phyloP scores from a whole-genome alignment of 2,113 vertebrate species.

The Piprites chloris region DNA sequence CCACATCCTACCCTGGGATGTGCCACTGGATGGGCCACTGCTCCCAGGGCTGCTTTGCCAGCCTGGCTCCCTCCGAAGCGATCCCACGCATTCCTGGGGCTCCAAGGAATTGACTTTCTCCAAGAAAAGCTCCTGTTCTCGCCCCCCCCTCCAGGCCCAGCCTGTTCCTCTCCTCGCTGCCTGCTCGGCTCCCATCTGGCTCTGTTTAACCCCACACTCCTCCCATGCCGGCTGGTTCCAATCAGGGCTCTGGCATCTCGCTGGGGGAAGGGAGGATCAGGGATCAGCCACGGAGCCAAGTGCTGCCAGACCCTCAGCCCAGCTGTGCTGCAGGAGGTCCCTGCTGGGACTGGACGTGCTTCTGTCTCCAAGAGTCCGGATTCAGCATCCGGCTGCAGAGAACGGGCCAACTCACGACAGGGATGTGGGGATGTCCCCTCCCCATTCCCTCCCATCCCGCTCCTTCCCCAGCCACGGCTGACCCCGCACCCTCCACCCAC shows the following conservation, averaged over 20 bases:
- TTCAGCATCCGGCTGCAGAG: rapidly evolving
- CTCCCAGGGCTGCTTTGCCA: background rate
- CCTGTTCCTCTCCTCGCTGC: background rate
- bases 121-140: background rate
- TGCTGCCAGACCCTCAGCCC: background rate
- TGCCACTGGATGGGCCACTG: background rate
- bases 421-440: background rate
- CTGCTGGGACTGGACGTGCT: background rate
- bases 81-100: background rate
- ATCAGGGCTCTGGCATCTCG: constrained; percentile 12
- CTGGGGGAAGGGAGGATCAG: constrained; percentile 15
- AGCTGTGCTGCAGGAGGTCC: background rate
- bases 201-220: constrained; percentile 11
- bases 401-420: background rate
- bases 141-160: background rate
- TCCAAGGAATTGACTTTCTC: background rate
- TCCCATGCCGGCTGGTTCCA: constrained; percentile 37
- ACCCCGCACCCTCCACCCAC: background rate
- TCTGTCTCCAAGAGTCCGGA: background rate
- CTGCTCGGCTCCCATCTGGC: background rate
- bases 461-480: background rate
- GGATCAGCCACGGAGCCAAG: background rate
- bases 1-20: background rate
- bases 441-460: rapidly evolving
- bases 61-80: background rate